Conservation (phyloP, 2,888 invertebrate genomes). For the Ctena decussata region DNA sequence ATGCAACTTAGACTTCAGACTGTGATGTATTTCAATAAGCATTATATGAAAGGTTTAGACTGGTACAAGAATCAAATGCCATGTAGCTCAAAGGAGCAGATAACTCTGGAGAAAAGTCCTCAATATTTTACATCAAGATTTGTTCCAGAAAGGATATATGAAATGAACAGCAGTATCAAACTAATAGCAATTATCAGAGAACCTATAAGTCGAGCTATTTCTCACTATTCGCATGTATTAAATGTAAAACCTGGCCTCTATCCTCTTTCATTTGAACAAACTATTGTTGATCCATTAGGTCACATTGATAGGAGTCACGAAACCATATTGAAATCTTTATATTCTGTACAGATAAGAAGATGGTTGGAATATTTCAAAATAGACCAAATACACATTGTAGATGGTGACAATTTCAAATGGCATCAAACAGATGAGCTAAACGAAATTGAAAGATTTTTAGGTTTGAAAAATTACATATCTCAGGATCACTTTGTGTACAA, state of each 20-base stretch:
- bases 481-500: conserved; percentile 97
- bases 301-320: background rate
- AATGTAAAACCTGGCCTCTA: conserved; percentile 64
- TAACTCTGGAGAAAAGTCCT: conserved; percentile 98
- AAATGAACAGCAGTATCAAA: conserved; percentile 96
- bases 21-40: conserved; percentile 95
- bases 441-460: conserved; percentile 76
- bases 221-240: conserved; percentile 97
- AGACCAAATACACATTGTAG: conserved; percentile 96
- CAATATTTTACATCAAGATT: conserved; percentile 98
- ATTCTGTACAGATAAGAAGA: conserved; percentile 76
- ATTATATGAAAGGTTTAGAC: conserved; percentile 95
- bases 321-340: background rate
- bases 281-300: conserved; percentile 5
- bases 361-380: conserved; percentile 97
- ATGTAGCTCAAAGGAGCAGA: conserved; percentile 95
- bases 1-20: conserved; percentile 92
- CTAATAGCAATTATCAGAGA: conserved; percentile 97
- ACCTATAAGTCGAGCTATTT: conserved; percentile 97
- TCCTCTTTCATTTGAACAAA: background rate
- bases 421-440: conserved; percentile 71
- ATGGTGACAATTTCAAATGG: conserved; percentile 86
- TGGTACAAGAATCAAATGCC: conserved; percentile 97
- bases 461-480: conserved; percentile 66
- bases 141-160: conserved; percentile 96